Base-by-base conservation (phyloP, 2,113 vertebrate species). In the Xyrauchen texanus region DNA sequence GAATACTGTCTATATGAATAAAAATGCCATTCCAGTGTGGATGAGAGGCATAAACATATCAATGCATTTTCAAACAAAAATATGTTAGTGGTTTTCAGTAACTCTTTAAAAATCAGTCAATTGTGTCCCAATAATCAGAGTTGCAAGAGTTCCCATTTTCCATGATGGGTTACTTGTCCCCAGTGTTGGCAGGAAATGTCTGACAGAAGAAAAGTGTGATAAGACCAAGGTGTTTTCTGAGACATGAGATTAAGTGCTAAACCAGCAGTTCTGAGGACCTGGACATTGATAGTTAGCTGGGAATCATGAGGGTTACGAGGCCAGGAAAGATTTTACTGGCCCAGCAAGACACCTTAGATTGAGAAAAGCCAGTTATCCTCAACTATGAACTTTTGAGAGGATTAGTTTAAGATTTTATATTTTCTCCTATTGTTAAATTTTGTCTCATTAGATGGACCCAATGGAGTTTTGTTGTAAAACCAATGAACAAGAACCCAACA, bases 131-230 rank as follows among this genome's bases (percentile, higher is more conserved):
- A 61, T 76, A 47, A 16, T 15, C n/a, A 34, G 34, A 42, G 62
- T 57, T 21, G 21, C 58, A 58, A 34, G 34, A 47, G 72, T 65
- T 77, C 67, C 34, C 65, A 70, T 77, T 71, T 47, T 46, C 63
- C 42, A 34, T 76, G 74, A 45, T 77, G 73, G 74, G 64, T 47
- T 75, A n/a, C 53, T 77, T 67, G 51, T 70, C 55, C 34, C 55
- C 45, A 47, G 21, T 79, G 63, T 68, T 73, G 77, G 82, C 76
- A 69, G 81, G 60, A 84, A 81, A 78, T 52, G 58, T 78, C 79
- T 74, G 64, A 79, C 75, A 65, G 68, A 79, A 83, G 80, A 84
- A 85, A 68, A 61, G n/a, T 55, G 74, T 82, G 84, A 86, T 88
- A 84, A 84, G 76, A 74, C 68, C 69, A 75, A 80, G 69, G 74